These are phyloP conservation scores for Barnardius zonarius DNA, from an alignment of 2,113 vertebrate species.

Conservation along the genomic window DNA sequence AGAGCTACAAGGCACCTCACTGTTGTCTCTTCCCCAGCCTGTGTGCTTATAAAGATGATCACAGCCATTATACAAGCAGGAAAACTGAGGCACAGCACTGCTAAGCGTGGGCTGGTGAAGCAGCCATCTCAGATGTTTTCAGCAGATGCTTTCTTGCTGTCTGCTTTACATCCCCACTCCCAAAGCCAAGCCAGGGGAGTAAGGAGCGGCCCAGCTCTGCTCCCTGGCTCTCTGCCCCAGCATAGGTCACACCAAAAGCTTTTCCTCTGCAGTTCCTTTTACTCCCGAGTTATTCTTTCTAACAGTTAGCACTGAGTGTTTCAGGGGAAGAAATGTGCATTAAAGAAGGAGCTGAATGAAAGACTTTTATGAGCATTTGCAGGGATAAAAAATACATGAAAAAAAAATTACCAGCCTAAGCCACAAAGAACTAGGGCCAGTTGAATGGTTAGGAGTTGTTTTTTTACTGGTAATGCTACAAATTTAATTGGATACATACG, in stretches of 20 bases:
- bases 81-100: background rate
- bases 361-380: background rate
- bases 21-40: background rate
- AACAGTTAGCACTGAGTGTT: background rate
- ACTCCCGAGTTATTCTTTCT: background rate
- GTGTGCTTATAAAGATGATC: background rate
- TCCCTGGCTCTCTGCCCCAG: background rate
- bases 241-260: background rate
- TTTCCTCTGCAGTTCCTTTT: background rate
- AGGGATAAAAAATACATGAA: conserved; percentile 16
- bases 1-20: background rate
- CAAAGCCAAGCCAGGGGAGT: background rate
- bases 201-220: background rate
- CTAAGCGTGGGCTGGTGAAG: background rate
- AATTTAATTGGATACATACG: conserved; percentile 46
- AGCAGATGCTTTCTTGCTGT: background rate
- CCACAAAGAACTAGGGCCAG: background rate
- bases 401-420: background rate
- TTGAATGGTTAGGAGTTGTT: background rate
- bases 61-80: background rate
- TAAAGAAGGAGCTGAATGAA: background rate
- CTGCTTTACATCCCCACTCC: background rate
- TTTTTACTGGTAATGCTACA: conserved; percentile 17
- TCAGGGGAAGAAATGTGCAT: background rate
- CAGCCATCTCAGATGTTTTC: background rate